Evolutionary conservation across 2,113 vertebrate species (phyloP).

Genomic region (Rhipidura dahli): DNA sequence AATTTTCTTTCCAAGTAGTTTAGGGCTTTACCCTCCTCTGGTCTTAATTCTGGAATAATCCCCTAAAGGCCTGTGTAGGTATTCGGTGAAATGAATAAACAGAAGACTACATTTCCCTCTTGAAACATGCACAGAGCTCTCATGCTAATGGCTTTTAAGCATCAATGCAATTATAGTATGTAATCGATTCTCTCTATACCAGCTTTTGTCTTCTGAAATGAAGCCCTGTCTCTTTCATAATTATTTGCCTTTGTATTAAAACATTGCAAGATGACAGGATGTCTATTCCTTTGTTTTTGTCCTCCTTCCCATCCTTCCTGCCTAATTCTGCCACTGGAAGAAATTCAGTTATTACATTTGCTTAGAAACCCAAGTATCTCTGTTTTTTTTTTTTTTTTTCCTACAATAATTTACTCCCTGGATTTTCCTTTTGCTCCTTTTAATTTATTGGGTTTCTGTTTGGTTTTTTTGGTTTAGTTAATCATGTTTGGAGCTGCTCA

Average conservation of each 20-base stretch:
- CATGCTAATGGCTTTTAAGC: slow-evolving; percentile 21
- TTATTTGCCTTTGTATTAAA: not conserved
- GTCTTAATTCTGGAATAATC: slow-evolving; percentile 32
- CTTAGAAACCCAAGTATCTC: not conserved
- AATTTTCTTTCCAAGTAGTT: not conserved
- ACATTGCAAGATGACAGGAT: not conserved
- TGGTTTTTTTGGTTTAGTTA: not conserved
- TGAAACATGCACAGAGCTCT: not conserved
- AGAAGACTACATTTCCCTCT: not conserved
- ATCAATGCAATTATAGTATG: slow-evolving; percentile 19
- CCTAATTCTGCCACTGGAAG: not conserved
- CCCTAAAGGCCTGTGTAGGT: not conserved
- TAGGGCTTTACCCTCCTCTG: not conserved
- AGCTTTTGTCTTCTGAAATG: slow-evolving; percentile 13
- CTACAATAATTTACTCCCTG: not conserved
- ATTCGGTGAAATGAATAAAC: slow-evolving; percentile 35
- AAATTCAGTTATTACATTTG: not conserved
- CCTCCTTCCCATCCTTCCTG: not conserved
- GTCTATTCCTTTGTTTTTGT: not conserved
- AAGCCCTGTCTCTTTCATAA: not conserved
- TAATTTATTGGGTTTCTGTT: not conserved
- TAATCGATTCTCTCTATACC: slow-evolving; percentile 1
- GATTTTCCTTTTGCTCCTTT: not conserved
- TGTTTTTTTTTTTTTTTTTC: not conserved
- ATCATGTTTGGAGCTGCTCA: not conserved